A percentile compares a stretch with the other conserved stretches of the same genome.
phyloP scores from a whole-genome alignment of 2,113 vertebrate species.

The Thomomys bottae region DNA sequence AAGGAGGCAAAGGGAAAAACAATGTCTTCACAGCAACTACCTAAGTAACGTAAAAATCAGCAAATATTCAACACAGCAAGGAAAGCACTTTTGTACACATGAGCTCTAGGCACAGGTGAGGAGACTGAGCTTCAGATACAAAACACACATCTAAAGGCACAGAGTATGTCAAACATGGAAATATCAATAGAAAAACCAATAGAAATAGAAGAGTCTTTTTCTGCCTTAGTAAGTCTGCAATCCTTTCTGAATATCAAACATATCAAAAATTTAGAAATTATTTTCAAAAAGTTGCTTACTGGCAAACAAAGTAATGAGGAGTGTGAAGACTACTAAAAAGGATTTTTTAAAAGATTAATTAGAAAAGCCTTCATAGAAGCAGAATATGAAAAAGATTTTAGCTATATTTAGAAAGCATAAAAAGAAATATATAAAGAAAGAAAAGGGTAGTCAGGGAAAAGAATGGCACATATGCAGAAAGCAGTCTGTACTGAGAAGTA shows the following conservation, averaged over 20 bases:
- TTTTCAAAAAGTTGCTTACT: conserved; percentile 44
- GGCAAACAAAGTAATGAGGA: conserved; percentile 11
- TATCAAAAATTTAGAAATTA: conserved; percentile 9
- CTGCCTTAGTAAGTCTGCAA: background rate
- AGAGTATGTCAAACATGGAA: background rate
- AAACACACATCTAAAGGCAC: conserved; percentile 1
- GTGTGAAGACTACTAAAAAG: conserved; percentile 33
- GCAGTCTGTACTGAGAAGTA: conserved; percentile 36
- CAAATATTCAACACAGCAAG: background rate
- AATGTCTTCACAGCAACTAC: background rate
- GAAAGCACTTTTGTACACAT: background rate
- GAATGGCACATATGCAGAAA: conserved; percentile 41
- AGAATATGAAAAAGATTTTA: conserved; percentile 48
- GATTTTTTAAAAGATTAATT: conserved; percentile 24
- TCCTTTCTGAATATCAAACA: conserved; percentile 46
- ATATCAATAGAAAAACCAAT: background rate
- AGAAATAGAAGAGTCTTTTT: background rate
- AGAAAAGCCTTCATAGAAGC: conserved; percentile 33
- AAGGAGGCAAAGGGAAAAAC: background rate
- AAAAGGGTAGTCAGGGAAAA: conserved; percentile 28
- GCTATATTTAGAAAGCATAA: conserved; percentile 50
- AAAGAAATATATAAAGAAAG: conserved; percentile 39
- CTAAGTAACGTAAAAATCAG: conserved; percentile 23
- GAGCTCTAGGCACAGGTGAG: background rate
- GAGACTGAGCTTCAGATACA: background rate